phyloP scores from a whole-genome alignment of 2,113 vertebrate species.

The Pardalotus punctatus region DNA sequence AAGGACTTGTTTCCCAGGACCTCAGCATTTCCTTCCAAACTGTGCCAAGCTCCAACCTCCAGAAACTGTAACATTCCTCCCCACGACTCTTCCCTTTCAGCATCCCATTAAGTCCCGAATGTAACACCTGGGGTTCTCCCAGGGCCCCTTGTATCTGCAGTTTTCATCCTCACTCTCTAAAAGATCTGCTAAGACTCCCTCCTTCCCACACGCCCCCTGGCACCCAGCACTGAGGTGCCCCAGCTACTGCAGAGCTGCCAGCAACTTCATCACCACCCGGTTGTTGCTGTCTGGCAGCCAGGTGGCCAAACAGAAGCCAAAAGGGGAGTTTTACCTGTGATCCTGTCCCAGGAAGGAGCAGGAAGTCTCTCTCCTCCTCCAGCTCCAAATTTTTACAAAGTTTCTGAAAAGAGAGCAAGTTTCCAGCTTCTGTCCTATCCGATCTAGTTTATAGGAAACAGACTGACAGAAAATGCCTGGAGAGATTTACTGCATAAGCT shows the following conservation, averaged over 20 bases:
- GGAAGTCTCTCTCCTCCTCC: not conserved
- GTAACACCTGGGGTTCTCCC: not conserved
- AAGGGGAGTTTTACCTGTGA: not conserved
- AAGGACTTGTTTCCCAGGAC: not conserved
- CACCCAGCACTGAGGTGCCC: not conserved
- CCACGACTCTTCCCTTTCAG: not conserved
- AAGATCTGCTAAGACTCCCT: not conserved
- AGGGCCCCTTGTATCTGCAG: no score
- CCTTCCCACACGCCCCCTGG: not conserved
- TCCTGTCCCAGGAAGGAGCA: not conserved
- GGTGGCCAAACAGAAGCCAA: not conserved
- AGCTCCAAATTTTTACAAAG: not conserved
- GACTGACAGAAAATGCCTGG: not conserved
- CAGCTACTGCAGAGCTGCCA: not conserved
- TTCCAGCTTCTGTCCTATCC: not conserved
- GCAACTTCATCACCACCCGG: accelerated
- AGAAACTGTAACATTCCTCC: not conserved
- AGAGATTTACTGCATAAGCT: not conserved
- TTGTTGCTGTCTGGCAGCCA: not conserved
- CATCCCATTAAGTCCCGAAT: not conserved
- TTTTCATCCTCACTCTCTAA: not conserved
- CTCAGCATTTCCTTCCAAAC: not conserved
- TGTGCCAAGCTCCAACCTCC: not conserved
- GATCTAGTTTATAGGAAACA: not conserved
- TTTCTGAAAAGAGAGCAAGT: not conserved